Percentiles rank a stretch among this genome's conserved stretches.
phyloP scores from a whole-genome alignment of 2,797 vertebrate genomes.

The Cuculus canorus region DNA sequence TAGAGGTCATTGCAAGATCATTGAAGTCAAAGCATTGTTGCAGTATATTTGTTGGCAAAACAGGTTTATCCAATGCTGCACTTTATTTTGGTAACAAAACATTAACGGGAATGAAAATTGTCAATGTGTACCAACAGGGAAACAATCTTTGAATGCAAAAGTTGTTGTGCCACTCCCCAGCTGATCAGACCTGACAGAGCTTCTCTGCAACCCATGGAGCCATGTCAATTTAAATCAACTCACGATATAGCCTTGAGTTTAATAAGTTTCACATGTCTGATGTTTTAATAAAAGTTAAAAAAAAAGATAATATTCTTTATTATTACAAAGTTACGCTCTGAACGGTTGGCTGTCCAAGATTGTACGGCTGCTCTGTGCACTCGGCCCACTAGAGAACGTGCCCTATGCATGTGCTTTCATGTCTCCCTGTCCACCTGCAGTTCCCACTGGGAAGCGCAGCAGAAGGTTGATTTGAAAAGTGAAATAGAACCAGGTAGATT shows the following conservation, averaged over 20 bases:
- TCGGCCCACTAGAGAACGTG: neutral
- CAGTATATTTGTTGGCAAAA: neutral
- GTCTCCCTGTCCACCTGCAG: neutral
- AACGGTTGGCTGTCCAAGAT: neutral
- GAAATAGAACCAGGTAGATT: neutral
- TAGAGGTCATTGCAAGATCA: neutral
- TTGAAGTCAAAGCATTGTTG: neutral
- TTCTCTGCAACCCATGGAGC: neutral
- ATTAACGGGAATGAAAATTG: neutral
- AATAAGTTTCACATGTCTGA: neutral
- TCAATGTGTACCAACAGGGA: neutral
- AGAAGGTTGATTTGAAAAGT: neutral
- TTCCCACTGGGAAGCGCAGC: neutral
- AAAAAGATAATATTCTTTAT: neutral
- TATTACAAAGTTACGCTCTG: neutral
- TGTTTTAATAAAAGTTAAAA: neutral
- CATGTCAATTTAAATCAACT: slow-evolving; percentile 12
- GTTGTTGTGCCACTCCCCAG: neutral
- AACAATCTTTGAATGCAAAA: neutral
- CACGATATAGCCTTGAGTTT: neutral
- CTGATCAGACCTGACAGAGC: neutral
- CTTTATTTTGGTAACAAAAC: neutral
- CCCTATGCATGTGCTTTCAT: rapidly evolving
- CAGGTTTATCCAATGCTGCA: neutral
- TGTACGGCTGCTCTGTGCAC: neutral